These are phyloP conservation scores for Cataglyphis hispanica DNA, from an alignment of 1,140 invertebrate species.

Conservation along the genomic window DNA sequence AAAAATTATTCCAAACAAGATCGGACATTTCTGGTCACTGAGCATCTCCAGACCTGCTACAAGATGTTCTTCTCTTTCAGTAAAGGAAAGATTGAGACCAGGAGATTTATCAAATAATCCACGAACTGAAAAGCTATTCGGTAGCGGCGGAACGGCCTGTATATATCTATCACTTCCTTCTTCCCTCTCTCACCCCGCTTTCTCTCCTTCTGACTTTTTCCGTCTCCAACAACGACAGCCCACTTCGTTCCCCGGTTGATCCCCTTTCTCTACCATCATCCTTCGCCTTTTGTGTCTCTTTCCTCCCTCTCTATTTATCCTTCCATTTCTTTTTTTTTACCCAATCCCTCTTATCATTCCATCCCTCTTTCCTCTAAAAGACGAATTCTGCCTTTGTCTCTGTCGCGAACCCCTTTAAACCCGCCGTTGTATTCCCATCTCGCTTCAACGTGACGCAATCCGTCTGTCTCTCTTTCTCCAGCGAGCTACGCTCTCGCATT, in stretches of 20 bases:
- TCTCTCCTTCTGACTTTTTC: slow-evolving; percentile 33
- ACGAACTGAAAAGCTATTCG: slow-evolving; percentile 19
- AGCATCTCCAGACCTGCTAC: not conserved
- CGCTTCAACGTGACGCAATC: slow-evolving; percentile 23
- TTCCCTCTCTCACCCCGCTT: slow-evolving; percentile 51
- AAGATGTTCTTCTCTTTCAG: slow-evolving; percentile 7
- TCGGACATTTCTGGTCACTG: not conserved
- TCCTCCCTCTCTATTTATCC: slow-evolving; percentile 25
- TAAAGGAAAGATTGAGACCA: not conserved
- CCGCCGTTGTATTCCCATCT: slow-evolving; percentile 7
- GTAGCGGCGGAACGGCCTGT: slow-evolving; percentile 17
- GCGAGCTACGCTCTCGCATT: slow-evolving; percentile 30
- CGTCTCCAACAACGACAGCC: slow-evolving; percentile 2
- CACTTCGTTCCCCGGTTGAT: slow-evolving; percentile 18
- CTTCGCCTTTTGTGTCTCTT: not conserved
- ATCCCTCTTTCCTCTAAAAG: slow-evolving; percentile 12
- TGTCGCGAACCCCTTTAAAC: slow-evolving; percentile 6
- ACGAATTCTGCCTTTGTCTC: slow-evolving; percentile 47
- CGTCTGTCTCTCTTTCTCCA: slow-evolving; percentile 25
- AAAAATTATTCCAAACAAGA: not conserved
- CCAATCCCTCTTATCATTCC: not conserved
- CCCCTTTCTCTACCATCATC: slow-evolving; percentile 24
- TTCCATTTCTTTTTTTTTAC: not conserved
- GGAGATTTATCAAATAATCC: slow-evolving; percentile 48
- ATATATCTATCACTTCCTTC: slow-evolving; percentile 9